Base-by-base conservation (phyloP, 2,113 vertebrate species). In the Myotis yumanensis region DNA sequence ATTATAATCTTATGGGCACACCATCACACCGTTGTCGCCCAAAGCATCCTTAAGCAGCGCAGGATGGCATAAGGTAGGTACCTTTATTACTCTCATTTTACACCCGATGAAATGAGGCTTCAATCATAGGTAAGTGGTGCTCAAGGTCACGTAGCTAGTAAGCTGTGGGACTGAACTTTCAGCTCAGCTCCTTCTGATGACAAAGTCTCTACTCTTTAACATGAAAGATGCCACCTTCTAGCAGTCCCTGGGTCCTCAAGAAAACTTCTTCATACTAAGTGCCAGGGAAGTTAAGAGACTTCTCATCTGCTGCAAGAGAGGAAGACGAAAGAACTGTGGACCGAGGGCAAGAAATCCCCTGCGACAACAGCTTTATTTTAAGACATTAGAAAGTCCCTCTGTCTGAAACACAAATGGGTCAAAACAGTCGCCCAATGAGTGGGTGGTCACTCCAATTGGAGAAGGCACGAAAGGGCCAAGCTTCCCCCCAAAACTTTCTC, bases 311-410 rank as follows among this genome's bases (percentile, higher is more conserved):
- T 20, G 8, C 11, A 82, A 89, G 32, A 91, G 80, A 76, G 68
- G 64, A 52, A 66, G 20, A 32, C 10, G 30, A 28, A 68, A 48
- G 20, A 11, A 7, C 57, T 62, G 80, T 25, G 90, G 88, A 52
- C 76, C 5, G 11, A 87, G 75, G 64, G 25, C 64, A 69, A 92
- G 89, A 95, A 97, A 96, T 92, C 64, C 85, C 89, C 81, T 79
- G 30, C 11, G 23, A 54, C 9, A 77, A 46, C 75, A 92, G 40
- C 25, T 86, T 89, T 96, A 86, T 92, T 96, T 84, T 92, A 72
- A 91, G 25, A 59, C 48, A 82, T 18, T 40, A 92, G 69, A 96
- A 94, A 92, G 71, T 92, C 89, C 91, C 89, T 92, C n/a, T 62
- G 30, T 71, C 48, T 32, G 23, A 37, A 83, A 86, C 28, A 59